phyloP scores from a whole-genome alignment of 1,140 invertebrate species.

The Sitobion miscanthi region DNA sequence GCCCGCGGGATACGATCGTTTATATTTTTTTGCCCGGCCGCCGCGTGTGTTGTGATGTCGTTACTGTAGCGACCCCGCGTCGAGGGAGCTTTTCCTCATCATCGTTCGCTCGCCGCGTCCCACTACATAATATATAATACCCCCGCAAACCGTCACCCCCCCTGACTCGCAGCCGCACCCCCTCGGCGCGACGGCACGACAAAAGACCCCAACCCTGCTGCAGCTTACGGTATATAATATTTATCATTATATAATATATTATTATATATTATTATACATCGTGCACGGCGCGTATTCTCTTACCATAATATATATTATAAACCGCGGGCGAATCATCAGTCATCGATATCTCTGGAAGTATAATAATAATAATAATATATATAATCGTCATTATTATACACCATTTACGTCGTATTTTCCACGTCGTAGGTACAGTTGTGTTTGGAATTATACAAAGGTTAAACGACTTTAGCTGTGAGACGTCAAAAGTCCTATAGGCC shows the following conservation, averaged over 20 bases:
- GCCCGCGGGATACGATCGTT: slow-evolving; percentile 10
- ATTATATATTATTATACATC: background rate
- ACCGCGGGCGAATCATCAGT: background rate
- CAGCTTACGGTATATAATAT: background rate
- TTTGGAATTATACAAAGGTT: background rate
- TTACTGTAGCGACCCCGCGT: slow-evolving; percentile 54
- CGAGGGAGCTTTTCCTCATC: slow-evolving; percentile 39
- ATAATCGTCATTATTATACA: background rate
- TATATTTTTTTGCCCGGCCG: background rate
- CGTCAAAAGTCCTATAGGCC: background rate
- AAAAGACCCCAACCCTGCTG: slow-evolving; percentile 29
- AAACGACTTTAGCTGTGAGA: background rate
- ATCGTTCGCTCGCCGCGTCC: background rate
- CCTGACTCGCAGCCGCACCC: background rate
- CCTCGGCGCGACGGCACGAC: background rate
- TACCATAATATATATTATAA: background rate
- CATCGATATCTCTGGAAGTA: background rate
- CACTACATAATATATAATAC: background rate
- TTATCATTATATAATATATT: no score
- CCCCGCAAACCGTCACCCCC: background rate
- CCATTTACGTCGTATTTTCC: background rate
- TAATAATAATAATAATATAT: background rate
- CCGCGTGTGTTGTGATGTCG: slow-evolving; percentile 56
- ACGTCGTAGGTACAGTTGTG: background rate
- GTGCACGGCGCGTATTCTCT: no score